Base-by-base conservation (phyloP, 2,113 vertebrate genomes). In the Rhea americana region DNA sequence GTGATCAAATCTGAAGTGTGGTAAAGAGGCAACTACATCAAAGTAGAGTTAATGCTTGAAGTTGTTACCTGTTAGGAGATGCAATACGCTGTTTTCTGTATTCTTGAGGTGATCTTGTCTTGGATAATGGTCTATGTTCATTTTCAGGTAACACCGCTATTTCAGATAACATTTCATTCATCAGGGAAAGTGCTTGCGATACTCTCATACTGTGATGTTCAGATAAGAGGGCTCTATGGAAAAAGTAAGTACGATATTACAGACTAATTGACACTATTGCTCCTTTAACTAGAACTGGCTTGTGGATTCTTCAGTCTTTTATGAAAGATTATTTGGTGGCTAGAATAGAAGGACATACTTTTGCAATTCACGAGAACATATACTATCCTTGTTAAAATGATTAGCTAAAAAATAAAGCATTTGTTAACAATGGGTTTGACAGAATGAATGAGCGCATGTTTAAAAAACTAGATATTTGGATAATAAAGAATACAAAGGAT, bases 121-220 rank as follows among this genome's bases (percentile, higher is more conserved):
- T 88, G 53, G 96, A 67, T 15, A 47, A 45, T 2, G 66, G 28
- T 13, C 63, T 95, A 4, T 32, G 45, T 37, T 91, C 87, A 43
- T 45, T 18, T 66, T 84, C 41, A 53, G 95, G 90, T 20, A 97
- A 71, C 5, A 87, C 65, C 37, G 59, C 79, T 19, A 97, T 96
- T 37, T 96, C 97, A 22, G 90, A 90, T 24, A 98, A 87, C 85
- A 99, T 93, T 68, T 99, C 98, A 24, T 92, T 97, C 97, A 98
- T 98, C 92, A 99, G 96, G 78, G 79, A 94, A 85, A 97, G 97
- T 5, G 99, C 99, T 16, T 99, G 98, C 3, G 88, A 97, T 62
- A 98, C 70, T 85, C 99, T 98, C 88, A 96, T 96, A n/a, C 90
- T 97, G 75, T 98, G 98, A 87, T 99, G 98, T 55, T 98, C 97